Evolutionary conservation across 2,888 invertebrate genomes (phyloP).

Genomic region (Eulithis testata): DNA sequence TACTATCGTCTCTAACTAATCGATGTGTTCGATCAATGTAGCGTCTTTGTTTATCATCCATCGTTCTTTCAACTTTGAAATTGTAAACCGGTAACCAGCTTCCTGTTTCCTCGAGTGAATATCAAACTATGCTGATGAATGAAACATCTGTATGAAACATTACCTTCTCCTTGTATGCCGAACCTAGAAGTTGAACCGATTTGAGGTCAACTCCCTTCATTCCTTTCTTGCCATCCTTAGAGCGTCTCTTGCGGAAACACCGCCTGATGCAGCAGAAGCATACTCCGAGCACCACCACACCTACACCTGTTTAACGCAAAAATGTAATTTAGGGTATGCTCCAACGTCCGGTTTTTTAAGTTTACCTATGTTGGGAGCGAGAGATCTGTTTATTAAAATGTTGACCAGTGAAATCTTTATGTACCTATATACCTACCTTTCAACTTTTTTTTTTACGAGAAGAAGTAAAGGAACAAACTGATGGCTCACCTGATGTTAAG

Average conservation of each 20-base stretch:
- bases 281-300: constrained; percentile 91
- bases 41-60: constrained; percentile 6
- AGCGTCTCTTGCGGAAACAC: constrained; percentile 95
- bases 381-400: too few species aligned
- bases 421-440: too few species aligned
- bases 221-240: constrained; percentile 97
- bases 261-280: constrained; percentile 97
- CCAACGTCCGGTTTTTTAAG: too few species aligned
- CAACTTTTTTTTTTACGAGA: too few species aligned
- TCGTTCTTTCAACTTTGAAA: constrained; percentile 9
- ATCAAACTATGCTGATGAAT: constrained; percentile 14
- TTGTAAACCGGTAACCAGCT: constrained; percentile 9
- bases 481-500: too few species aligned
- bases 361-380: too few species aligned
- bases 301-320: constrained; percentile 84
- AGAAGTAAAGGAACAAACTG: too few species aligned
- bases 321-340: background rate
- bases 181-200: constrained; percentile 97
- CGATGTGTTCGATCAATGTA: background rate
- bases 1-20: background rate
- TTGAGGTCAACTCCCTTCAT: constrained; percentile 98
- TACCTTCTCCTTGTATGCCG: constrained; percentile 99
- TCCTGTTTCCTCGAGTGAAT: constrained; percentile 18
- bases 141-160: constrained; percentile 63
- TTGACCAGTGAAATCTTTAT: too few species aligned